Evolutionary conservation across 2,888 invertebrate species (phyloP), one percentile per base, ranked within the genome.

Genomic region (Euplagia quadripunctaria): DNA sequence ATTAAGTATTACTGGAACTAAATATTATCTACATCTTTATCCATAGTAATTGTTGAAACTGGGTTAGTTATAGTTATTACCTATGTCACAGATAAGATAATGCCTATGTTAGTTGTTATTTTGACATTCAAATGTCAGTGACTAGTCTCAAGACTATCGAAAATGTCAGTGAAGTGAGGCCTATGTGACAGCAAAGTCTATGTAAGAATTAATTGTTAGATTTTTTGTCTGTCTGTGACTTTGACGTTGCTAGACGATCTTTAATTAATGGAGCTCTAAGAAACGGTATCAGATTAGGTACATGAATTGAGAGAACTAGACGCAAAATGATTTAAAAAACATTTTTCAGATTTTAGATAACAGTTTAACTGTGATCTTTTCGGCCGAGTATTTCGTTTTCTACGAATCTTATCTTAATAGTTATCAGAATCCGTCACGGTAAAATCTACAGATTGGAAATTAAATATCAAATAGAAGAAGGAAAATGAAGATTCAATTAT

Each of bases 141-240:
- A 0, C 31, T 31, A 20, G 20, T 61, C 61, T 61, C 61, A 31
- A 12, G 61, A 61, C 31, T 61, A 20, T 43, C 43, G 67, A 20
- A 51, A 4, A 61, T 3, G 51, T 58, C 14, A 63, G 43, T 52
- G 65, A 46, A 63, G 51, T 55, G 41, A 16, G 41, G 41, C 17
- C 49, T 42, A 61, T 31, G 61, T 61, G 49, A 41, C 16, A 42
- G 16, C 58, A 12, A 71, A 46, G 46, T n/a, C 49, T 41, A 61
- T 43, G 46, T 72, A 41, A n/a, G 49, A 72, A 68, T 68, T 51
- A 63, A 31, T n/a, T 58, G 51, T 14, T 3, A 43, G 6, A 63
- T 12, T 73, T 73, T 63, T 66, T 70, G 63, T 66, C 1, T 31
- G 61, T 55, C 61, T 66, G 51, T 31, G 31, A 64, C 65, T 65